phyloP scores from a whole-genome alignment of 2,888 invertebrate genomes.

The Scelioninae gen. 1 region DNA sequence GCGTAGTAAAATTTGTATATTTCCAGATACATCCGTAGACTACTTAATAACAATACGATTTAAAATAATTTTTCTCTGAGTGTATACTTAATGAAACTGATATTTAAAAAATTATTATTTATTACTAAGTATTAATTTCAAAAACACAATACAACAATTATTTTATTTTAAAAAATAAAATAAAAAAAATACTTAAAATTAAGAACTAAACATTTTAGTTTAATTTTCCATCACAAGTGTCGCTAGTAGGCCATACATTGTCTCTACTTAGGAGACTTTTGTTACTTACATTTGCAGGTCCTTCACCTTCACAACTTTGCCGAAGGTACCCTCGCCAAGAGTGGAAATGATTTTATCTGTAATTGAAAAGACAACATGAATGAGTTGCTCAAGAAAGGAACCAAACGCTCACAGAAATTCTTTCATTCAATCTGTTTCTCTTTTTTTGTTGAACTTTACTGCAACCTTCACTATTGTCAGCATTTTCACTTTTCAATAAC shows the following conservation, averaged over 20 bases:
- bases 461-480: background rate
- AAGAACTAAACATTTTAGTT: no score
- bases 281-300: constrained; percentile 95
- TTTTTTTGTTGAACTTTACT: constrained; percentile 33
- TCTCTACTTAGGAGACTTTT: background rate
- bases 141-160: no score
- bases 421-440: background rate
- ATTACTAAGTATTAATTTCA: no score
- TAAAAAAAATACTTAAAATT: no score
- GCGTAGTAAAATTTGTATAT: no score
- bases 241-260: constrained; percentile 1
- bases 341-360: constrained; percentile 99
- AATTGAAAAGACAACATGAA: constrained; percentile 87
- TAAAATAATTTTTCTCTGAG: no score
- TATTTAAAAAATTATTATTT: no score
- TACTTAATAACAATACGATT: no score
- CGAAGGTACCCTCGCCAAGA: constrained; percentile 99
- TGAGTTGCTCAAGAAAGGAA: constrained; percentile 71
- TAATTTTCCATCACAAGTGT: constrained; percentile 5
- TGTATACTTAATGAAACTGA: no score
- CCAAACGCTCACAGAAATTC: constrained; percentile 74
- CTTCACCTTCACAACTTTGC: constrained; percentile 99
- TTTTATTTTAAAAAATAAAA: no score
- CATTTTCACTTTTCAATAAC: background rate
- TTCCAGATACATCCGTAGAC: no score